Percentiles rank a stretch among this genome's conserved stretches.
Evolutionary conservation across 1,140 invertebrate species (phyloP).

Genomic region (Atta colombica): DNA sequence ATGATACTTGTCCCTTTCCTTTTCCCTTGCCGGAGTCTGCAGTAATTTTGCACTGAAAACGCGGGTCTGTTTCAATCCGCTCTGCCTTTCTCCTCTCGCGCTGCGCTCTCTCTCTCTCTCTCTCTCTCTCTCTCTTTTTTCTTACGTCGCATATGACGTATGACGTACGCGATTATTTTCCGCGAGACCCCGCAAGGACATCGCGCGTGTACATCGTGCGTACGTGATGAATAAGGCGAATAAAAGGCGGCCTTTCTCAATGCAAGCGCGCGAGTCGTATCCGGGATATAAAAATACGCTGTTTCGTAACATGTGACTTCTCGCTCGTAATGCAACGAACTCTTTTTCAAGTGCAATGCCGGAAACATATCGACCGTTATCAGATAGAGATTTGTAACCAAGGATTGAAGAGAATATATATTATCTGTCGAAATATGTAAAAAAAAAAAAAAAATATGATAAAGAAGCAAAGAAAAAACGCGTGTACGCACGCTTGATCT

Average conservation of each 20-base stretch:
- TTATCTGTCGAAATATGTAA: neutral
- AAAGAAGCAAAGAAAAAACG: neutral
- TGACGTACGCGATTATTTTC: constrained; percentile 8
- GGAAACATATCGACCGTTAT: neutral
- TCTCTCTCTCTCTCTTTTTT: neutral
- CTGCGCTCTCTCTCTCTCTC: neutral
- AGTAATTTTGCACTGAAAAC: constrained; percentile 37
- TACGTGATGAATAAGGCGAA: constrained; percentile 36
- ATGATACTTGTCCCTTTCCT: neutral
- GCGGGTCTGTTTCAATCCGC: neutral
- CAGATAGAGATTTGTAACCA: neutral
- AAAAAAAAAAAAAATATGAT: neutral
- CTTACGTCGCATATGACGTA: neutral
- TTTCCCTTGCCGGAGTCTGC: neutral
- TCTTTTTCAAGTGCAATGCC: neutral
- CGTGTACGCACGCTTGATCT: neutral
- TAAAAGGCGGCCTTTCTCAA: constrained; percentile 37
- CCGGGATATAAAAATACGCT: constrained; percentile 46
- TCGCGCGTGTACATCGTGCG: constrained; percentile 14
- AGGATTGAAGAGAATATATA: neutral
- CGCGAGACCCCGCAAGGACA: constrained; percentile 37
- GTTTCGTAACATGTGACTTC: constrained; percentile 4
- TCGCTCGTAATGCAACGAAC: neutral
- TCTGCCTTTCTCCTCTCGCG: neutral
- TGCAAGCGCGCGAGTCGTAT: constrained; percentile 23